phyloP scores from a whole-genome alignment of 2,113 vertebrate species.

The Callipepla californica region DNA sequence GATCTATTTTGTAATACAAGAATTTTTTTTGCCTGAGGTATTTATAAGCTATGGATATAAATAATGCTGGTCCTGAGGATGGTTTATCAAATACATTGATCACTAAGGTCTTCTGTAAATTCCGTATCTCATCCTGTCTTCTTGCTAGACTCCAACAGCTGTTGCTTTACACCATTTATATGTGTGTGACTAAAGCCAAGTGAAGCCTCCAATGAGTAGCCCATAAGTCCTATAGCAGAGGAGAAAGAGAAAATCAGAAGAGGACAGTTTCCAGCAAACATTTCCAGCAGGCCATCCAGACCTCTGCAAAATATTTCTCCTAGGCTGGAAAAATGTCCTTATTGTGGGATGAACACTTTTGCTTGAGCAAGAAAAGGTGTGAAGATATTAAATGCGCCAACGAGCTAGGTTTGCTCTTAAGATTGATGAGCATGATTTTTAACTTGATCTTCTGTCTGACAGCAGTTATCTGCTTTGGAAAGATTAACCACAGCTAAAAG shows the following conservation, averaged over 20 bases:
- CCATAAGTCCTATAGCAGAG: background rate
- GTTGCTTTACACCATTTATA: background rate
- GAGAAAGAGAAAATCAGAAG: background rate
- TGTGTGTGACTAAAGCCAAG: background rate
- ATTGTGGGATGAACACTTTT: background rate
- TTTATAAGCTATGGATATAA: background rate
- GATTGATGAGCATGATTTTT: background rate
- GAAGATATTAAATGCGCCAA: background rate
- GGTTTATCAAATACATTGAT: background rate
- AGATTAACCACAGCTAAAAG: background rate
- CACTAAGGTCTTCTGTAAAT: background rate
- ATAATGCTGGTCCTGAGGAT: background rate
- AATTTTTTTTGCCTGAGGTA: background rate
- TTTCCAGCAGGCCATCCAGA: background rate
- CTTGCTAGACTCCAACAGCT: background rate
- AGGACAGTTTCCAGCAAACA: background rate
- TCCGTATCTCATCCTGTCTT: background rate
- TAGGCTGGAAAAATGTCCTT: background rate
- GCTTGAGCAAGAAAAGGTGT: background rate
- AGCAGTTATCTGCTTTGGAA: background rate
- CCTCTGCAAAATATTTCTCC: background rate
- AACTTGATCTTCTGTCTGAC: background rate
- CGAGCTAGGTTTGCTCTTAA: background rate
- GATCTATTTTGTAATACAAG: background rate
- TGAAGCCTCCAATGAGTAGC: background rate